A percentile compares a stretch with the other conserved stretches of the same genome.
These are phyloP conservation scores for Etheostoma cragini DNA, from an alignment of 2,113 vertebrate genomes.

Conservation along the genomic window DNA sequence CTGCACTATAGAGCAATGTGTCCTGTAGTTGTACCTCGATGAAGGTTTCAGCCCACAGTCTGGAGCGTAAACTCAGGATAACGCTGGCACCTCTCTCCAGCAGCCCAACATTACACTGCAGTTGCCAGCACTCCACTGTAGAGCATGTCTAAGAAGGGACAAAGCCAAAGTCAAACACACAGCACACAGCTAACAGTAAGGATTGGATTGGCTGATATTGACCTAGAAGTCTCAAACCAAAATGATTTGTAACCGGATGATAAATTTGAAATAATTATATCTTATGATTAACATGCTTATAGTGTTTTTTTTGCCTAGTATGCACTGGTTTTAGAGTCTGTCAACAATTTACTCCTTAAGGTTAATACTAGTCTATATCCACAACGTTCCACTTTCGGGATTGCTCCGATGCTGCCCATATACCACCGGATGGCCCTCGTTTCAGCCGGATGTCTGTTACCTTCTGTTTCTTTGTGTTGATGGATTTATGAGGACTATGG, in stretches of 20 bases:
- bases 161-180: conserved; percentile 7
- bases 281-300: background rate
- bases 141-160: conserved; percentile 84
- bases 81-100: conserved; percentile 84
- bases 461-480: too few relatives aligned
- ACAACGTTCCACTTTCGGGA: too few relatives aligned
- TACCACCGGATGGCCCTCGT: too few relatives aligned
- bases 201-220: background rate
- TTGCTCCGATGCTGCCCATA: too few relatives aligned
- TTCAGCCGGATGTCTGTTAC: too few relatives aligned
- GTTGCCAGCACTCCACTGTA: conserved; percentile 85
- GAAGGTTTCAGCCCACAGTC: conserved; percentile 90
- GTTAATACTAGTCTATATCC: too few relatives aligned
- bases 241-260: background rate
- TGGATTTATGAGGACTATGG: too few relatives aligned
- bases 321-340: background rate
- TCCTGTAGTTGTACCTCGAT: conserved; percentile 80
- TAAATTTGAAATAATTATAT: background rate
- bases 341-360: background rate
- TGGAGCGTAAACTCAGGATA: conserved; percentile 87
- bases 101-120: conserved; percentile 85
- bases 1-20: background rate
- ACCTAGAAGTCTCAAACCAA: background rate
- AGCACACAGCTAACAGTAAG: background rate
- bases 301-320: background rate